A percentile compares a stretch with the other conserved stretches of the same genome.
Conservation (phyloP, 2,113 vertebrate species). For the Vulpes ferrilata region DNA sequence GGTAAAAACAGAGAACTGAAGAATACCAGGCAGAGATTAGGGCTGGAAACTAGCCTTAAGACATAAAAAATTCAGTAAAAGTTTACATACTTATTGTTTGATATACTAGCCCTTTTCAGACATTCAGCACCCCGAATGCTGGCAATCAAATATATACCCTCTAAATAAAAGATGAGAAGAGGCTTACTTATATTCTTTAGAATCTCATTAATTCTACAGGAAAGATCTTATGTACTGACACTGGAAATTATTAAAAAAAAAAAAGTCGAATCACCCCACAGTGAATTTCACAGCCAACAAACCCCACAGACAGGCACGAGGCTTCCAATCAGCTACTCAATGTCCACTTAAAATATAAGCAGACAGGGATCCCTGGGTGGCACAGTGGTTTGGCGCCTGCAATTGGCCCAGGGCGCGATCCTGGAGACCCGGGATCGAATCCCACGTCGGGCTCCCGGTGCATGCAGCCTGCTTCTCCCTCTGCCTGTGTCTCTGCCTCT, state of each 20-base stretch:
- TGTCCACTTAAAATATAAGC: neutral
- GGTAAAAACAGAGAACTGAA: neutral
- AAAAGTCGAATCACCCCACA: neutral
- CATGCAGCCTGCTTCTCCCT: too few species aligned
- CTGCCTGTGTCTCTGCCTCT: too few species aligned
- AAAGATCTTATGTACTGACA: neutral
- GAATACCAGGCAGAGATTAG: neutral
- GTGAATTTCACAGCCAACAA: neutral
- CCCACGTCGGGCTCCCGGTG: too few species aligned
- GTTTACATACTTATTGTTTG: neutral
- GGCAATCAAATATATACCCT: neutral
- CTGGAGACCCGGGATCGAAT: too few species aligned
- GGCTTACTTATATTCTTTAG: neutral
- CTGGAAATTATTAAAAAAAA: neutral
- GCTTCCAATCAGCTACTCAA: neutral
- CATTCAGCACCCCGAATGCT: neutral
- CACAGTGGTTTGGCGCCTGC: too few species aligned
- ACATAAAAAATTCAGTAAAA: neutral
- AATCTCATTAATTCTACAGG: neutral
- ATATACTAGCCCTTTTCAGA: neutral
- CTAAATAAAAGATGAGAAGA: slow-evolving; percentile 12
- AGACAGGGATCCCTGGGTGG: neutral
- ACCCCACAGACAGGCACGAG: neutral
- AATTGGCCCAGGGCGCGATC: too few species aligned
- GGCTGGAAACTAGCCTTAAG: neutral